A percentile compares a stretch with the other conserved stretches of the same genome.
phyloP scores from a whole-genome alignment of 35 echinoderm and acorn worm genomes.

The Ptychodera flava region DNA sequence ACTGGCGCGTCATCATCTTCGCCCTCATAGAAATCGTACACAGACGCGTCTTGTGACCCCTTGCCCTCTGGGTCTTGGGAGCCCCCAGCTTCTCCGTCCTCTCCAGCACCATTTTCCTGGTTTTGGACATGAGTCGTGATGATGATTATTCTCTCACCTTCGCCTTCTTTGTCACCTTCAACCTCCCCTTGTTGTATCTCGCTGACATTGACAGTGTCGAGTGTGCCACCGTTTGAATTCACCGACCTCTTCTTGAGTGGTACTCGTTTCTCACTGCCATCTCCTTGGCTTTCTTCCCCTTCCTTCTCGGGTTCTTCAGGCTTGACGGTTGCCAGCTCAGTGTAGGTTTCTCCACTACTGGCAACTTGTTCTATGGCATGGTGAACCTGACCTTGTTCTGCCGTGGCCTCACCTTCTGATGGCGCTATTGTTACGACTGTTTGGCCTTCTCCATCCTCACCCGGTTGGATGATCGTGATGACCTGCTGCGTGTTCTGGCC shows the following conservation, averaged over 20 bases:
- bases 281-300: constrained; percentile 22
- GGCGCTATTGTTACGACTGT: constrained; percentile 4
- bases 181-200: background rate
- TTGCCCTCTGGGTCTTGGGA: constrained; percentile 33
- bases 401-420: background rate
- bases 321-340: constrained; percentile 22
- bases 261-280: constrained; percentile 3
- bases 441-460: constrained; percentile 8
- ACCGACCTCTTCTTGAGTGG: background rate
- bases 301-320: background rate
- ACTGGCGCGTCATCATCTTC: constrained; percentile 84
- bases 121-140: background rate
- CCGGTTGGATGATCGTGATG: constrained; percentile 76
- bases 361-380: background rate
- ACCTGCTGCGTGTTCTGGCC: constrained; percentile 47
- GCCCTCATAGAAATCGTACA: constrained; percentile 98
- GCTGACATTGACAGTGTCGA: background rate
- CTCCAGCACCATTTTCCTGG: background rate
- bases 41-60: constrained; percentile 60
- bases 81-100: background rate
- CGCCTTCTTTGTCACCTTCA: background rate
- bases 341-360: constrained; percentile 5
- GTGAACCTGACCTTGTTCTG: background rate
- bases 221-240: background rate
- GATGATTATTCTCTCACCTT: background rate